Evolutionary conservation across 2,888 invertebrate species (phyloP).

Genomic region (Drosophila silvestris): DNA sequence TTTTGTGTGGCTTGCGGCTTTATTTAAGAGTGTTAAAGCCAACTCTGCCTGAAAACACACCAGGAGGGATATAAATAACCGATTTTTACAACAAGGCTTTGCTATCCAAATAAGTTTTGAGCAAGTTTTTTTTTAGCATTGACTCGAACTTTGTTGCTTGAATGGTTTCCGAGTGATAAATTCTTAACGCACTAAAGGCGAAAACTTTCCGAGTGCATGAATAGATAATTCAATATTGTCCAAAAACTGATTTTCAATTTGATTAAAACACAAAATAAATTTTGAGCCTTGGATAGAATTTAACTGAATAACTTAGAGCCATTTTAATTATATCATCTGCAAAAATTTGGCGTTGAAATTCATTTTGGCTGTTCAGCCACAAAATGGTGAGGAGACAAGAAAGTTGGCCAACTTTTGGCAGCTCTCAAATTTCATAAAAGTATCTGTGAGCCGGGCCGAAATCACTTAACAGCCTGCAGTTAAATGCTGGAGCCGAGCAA

Average conservation of each 20-base stretch:
- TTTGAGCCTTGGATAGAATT: neutral
- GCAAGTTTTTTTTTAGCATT: constrained; percentile 23
- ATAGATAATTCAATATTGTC: constrained; percentile 22
- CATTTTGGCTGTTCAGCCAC: constrained; percentile 22
- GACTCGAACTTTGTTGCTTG: constrained; percentile 47
- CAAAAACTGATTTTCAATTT: constrained; percentile 20
- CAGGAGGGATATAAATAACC: constrained; percentile 7
- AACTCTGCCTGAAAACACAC: constrained; percentile 9
- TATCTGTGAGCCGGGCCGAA: constrained; percentile 22
- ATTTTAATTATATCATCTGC: constrained; percentile 24
- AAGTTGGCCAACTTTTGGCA: constrained; percentile 50
- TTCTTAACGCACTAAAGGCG: constrained; percentile 25
- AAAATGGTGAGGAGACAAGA: constrained; percentile 6
- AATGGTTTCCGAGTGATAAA: constrained; percentile 31
- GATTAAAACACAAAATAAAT: constrained; percentile 2
- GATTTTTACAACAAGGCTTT: neutral
- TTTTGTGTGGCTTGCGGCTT: constrained; percentile 13
- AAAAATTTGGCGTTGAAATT: constrained; percentile 10
- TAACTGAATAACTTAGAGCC: constrained; percentile 2
- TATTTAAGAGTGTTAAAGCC: constrained; percentile 13
- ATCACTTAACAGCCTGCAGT: constrained; percentile 54
- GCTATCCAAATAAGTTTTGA: constrained; percentile 15
- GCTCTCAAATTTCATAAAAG: constrained; percentile 50
- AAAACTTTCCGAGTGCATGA: constrained; percentile 17
- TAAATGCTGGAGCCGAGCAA: constrained; percentile 28